Evolutionary conservation across 2,113 vertebrate species (phyloP).

Genomic region (Ia io): DNA sequence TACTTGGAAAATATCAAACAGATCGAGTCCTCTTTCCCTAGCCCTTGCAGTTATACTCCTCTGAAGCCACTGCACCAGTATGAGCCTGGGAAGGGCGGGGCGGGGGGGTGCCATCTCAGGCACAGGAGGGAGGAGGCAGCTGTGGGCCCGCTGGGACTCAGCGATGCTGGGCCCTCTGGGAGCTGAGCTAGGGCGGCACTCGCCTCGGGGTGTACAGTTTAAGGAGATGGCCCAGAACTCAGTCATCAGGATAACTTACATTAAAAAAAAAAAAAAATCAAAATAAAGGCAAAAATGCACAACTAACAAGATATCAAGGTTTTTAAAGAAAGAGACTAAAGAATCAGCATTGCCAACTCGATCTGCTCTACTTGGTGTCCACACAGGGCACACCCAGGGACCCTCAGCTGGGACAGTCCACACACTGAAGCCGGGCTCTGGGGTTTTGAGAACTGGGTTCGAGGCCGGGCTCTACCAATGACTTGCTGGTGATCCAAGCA

Average conservation of each 20-base stretch:
- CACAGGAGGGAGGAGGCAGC: background rate
- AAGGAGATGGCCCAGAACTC: background rate
- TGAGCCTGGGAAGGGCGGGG: background rate
- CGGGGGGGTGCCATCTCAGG: background rate
- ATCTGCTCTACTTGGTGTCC: background rate
- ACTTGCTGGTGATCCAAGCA: background rate
- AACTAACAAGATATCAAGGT: background rate
- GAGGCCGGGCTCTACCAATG: background rate
- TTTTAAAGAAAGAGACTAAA: background rate
- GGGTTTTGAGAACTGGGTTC: background rate
- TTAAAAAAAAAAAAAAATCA: conserved; percentile 6
- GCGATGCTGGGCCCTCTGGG: background rate
- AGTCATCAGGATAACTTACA: background rate
- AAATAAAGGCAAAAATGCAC: conserved; percentile 32
- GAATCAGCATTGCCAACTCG: background rate
- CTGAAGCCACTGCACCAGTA: background rate
- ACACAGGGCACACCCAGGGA: background rate
- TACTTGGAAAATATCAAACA: background rate
- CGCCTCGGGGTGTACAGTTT: background rate
- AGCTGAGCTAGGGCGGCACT: background rate
- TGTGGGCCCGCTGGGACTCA: background rate
- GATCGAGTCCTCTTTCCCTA: too few relatives aligned
- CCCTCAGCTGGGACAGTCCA: background rate
- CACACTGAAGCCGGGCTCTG: background rate
- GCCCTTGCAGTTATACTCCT: background rate